These are phyloP conservation scores for Tachina fera DNA, from an alignment of 2,888 invertebrate species.

Conservation along the genomic window DNA sequence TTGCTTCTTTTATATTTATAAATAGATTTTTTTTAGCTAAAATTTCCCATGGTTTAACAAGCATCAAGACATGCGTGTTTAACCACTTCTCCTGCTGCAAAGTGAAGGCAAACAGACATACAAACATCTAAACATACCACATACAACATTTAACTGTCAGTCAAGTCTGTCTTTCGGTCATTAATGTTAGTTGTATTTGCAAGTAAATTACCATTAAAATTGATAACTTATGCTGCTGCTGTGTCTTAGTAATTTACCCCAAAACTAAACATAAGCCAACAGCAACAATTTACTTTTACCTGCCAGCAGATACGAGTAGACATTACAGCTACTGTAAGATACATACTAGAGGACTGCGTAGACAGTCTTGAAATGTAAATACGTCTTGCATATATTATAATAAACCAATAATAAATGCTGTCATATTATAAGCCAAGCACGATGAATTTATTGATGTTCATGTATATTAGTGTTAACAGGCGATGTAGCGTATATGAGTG, in stretches of 20 bases:
- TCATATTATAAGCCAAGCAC: no score
- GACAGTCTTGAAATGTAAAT: no score
- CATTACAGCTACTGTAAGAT: constrained; percentile 40
- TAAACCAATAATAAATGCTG: no score
- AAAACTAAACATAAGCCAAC: constrained; percentile 9
- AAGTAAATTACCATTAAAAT: constrained; percentile 66
- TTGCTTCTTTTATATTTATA: neutral
- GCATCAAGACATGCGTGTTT: constrained; percentile 30
- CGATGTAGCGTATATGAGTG: no score
- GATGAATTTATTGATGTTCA: no score
- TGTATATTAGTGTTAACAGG: no score
- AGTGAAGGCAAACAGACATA: neutral
- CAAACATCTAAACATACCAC: neutral
- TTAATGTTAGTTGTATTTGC: constrained; percentile 38
- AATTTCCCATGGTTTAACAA: constrained; percentile 12
- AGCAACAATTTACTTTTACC: constrained; percentile 10
- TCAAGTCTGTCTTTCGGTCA: constrained; percentile 38
- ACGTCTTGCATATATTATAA: no score
- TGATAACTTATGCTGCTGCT: constrained; percentile 60
- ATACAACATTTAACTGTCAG: constrained; percentile 38
- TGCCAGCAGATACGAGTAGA: constrained; percentile 2
- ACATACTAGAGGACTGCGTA: no score
- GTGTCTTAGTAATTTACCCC: constrained; percentile 58
- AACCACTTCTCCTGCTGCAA: neutral
- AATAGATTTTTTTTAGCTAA: neutral